A percentile compares a stretch with the other conserved stretches of the same genome.
phyloP scores from a whole-genome alignment of 2,113 vertebrate species.

The Prolemur simus region DNA sequence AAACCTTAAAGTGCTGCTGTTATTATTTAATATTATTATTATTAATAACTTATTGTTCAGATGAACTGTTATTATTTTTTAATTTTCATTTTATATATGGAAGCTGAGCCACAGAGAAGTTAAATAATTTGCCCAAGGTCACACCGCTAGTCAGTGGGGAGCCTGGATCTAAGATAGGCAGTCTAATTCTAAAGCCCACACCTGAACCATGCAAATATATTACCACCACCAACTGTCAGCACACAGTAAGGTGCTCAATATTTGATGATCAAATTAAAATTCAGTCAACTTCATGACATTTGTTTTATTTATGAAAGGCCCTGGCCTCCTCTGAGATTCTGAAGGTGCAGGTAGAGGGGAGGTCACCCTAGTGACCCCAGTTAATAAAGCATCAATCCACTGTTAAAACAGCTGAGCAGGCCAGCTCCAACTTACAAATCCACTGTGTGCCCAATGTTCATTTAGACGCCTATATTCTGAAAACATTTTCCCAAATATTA shows the following conservation, averaged over 20 bases:
- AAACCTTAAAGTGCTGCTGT: background rate
- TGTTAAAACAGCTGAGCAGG: background rate
- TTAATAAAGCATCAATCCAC: background rate
- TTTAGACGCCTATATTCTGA: background rate
- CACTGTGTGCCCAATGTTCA: background rate
- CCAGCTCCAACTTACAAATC: background rate
- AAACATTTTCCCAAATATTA: background rate
- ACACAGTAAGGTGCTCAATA: background rate
- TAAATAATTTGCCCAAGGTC: background rate
- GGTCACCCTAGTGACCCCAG: background rate
- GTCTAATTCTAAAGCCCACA: background rate
- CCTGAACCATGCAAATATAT: background rate
- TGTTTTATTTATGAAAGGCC: background rate
- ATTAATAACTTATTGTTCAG: no score
- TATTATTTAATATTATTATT: background rate
- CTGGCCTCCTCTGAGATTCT: background rate
- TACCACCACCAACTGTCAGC: background rate
- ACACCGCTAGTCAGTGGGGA: background rate
- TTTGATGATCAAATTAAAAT: background rate
- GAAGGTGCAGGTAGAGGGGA: background rate
- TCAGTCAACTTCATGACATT: background rate
- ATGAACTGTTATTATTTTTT: background rate
- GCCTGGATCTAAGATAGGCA: background rate
- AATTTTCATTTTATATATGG: background rate
- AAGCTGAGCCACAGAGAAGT: background rate